phyloP scores from a whole-genome alignment of 92 coral and sea anemone genomes.

The Desmophyllum pertusum region DNA sequence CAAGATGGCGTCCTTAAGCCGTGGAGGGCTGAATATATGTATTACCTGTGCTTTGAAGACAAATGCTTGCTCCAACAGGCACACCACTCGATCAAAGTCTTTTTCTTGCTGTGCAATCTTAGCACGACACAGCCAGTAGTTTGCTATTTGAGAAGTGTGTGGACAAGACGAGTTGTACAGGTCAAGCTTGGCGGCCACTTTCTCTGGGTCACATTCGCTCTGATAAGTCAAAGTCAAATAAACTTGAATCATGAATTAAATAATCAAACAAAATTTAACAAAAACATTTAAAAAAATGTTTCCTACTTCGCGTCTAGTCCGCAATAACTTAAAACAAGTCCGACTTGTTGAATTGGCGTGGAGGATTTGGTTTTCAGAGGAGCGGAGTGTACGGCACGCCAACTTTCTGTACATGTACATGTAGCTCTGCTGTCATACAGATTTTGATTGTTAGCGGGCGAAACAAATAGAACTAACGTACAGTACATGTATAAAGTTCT shows the following conservation, averaged over 20 bases:
- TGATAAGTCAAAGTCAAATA: constrained; percentile 8
- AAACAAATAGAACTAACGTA: too few species aligned
- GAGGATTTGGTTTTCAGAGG: too few species aligned
- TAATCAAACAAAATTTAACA: neutral
- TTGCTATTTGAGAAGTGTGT: constrained; percentile 61
- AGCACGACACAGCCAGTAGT: constrained; percentile 87
- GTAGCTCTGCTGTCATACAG: too few species aligned
- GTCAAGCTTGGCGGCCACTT: constrained; percentile 66
- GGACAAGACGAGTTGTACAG: constrained; percentile 64
- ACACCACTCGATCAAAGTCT: constrained; percentile 78
- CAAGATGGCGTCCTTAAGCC: neutral
- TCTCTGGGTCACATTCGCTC: constrained; percentile 51
- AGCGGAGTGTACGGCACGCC: too few species aligned
- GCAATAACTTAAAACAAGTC: too few species aligned
- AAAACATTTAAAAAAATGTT: too few species aligned
- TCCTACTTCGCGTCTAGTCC: too few species aligned
- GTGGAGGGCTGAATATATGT: neutral
- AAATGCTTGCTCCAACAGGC: constrained; percentile 80
- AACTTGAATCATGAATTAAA: neutral
- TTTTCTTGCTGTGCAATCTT: constrained; percentile 78
- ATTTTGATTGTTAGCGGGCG: too few species aligned
- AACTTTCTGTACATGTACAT: too few species aligned
- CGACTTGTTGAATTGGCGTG: too few species aligned
- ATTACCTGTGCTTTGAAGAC: constrained; percentile 87
- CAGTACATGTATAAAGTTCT: too few species aligned